Evolutionary conservation across 2,113 vertebrate genomes (phyloP).

Genomic region (Paradoxurus hermaphroditus): DNA sequence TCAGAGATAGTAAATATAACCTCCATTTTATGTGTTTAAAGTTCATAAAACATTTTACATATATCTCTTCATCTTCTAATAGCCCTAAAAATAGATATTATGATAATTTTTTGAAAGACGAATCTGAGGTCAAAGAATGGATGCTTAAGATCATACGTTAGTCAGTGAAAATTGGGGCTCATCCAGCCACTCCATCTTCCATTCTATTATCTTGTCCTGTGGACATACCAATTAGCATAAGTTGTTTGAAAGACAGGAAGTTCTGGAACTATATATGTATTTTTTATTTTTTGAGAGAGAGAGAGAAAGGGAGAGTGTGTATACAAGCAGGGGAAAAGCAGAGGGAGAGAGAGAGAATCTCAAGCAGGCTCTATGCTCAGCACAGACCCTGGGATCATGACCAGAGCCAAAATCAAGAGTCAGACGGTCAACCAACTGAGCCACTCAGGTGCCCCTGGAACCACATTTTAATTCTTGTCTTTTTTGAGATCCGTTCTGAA

Average conservation of each 20-base stretch:
- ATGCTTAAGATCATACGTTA: background rate
- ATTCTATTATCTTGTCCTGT: background rate
- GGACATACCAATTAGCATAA: background rate
- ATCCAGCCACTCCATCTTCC: background rate
- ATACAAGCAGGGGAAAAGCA: no score
- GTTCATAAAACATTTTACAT: background rate
- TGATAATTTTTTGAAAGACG: background rate
- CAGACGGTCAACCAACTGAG: no score
- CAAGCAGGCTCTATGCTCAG: no score
- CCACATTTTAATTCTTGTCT: background rate
- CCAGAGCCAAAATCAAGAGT: no score
- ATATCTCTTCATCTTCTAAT: background rate
- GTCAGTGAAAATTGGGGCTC: background rate
- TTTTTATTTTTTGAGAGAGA: no score
- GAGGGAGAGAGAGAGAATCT: no score
- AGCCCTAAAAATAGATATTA: background rate
- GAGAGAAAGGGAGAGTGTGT: no score
- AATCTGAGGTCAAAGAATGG: background rate
- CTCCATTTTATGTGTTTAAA: background rate
- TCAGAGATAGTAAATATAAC: background rate
- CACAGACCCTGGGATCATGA: no score
- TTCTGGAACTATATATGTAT: background rate
- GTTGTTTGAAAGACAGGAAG: background rate
- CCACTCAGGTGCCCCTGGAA: background rate
- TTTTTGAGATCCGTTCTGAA: background rate